Evolutionary conservation across 1,140 invertebrate species (phyloP).

Genomic region (Zaprionus vittiger): DNA sequence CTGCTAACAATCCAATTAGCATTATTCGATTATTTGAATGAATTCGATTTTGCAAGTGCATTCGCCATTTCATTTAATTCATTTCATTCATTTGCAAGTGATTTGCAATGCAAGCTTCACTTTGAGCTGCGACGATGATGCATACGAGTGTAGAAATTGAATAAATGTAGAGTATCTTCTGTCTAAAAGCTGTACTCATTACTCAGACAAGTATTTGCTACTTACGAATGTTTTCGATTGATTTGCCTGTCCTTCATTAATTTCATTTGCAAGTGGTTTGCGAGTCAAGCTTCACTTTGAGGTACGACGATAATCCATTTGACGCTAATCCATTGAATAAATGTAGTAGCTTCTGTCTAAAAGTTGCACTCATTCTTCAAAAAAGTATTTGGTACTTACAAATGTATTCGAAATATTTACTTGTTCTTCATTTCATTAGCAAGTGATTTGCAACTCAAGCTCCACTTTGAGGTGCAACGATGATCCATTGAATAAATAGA

Average conservation of each 20-base stretch:
- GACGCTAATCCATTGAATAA: background rate
- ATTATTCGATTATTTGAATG: constrained; percentile 28
- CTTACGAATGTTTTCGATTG: background rate
- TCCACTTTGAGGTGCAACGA: too few species aligned
- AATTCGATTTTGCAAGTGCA: constrained; percentile 2
- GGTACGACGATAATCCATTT: background rate
- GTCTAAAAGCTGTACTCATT: background rate
- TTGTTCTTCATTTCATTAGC: background rate
- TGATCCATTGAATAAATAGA: too few species aligned
- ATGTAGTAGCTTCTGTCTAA: background rate
- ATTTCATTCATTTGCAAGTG: background rate
- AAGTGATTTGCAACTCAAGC: background rate
- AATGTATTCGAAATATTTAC: background rate
- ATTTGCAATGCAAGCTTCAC: too few species aligned
- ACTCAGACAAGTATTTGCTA: background rate
- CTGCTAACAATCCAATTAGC: constrained; percentile 15
- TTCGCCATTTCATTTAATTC: constrained; percentile 2
- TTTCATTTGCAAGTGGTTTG: background rate
- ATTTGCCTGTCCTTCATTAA: background rate
- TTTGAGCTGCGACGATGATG: too few species aligned
- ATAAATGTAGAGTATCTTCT: too few species aligned
- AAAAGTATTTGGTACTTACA: background rate
- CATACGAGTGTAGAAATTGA: too few species aligned
- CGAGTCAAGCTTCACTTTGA: too few species aligned
- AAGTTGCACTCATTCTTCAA: background rate